These are phyloP conservation scores for Rhizomys pruinosus DNA, from an alignment of 2,113 vertebrate species.

Conservation along the genomic window DNA sequence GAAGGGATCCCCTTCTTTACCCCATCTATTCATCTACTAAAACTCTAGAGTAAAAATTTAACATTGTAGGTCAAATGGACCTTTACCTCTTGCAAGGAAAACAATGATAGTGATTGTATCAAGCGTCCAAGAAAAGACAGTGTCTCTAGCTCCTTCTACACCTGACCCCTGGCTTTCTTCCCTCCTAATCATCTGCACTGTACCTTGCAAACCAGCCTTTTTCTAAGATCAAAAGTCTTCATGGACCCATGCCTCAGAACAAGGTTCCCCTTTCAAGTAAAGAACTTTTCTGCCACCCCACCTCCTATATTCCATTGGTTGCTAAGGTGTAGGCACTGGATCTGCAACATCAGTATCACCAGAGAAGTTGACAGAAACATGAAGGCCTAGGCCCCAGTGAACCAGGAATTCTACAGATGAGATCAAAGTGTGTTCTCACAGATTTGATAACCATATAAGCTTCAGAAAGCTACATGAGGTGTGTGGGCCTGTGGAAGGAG, in stretches of 20 bases:
- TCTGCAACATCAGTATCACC: neutral
- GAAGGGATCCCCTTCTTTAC: rapidly evolving
- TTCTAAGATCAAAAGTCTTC: slow-evolving; percentile 23
- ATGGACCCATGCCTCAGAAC: neutral
- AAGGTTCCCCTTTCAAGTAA: neutral
- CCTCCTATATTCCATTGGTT: neutral
- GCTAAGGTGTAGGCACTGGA: neutral
- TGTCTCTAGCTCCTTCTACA: neutral
- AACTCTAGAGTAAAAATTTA: neutral
- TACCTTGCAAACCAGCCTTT: slow-evolving; percentile 7
- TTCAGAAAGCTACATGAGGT: neutral
- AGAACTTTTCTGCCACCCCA: neutral
- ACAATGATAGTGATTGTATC: slow-evolving; percentile 32
- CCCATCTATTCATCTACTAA: neutral
- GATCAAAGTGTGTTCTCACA: neutral
- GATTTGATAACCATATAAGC: neutral
- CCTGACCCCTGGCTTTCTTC: neutral
- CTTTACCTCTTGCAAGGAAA: slow-evolving; percentile 41
- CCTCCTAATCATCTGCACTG: neutral
- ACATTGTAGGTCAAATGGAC: slow-evolving; percentile 2
- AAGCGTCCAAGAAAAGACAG: slow-evolving; percentile 21
- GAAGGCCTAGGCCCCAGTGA: neutral
- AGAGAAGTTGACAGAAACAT: neutral
- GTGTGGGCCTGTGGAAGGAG: neutral
- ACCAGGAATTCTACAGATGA: neutral